A percentile compares a stretch with the other conserved stretches of the same genome.
Conservation (phyloP, 2,797 vertebrate species). For the Cirrhinus mrigala region DNA sequence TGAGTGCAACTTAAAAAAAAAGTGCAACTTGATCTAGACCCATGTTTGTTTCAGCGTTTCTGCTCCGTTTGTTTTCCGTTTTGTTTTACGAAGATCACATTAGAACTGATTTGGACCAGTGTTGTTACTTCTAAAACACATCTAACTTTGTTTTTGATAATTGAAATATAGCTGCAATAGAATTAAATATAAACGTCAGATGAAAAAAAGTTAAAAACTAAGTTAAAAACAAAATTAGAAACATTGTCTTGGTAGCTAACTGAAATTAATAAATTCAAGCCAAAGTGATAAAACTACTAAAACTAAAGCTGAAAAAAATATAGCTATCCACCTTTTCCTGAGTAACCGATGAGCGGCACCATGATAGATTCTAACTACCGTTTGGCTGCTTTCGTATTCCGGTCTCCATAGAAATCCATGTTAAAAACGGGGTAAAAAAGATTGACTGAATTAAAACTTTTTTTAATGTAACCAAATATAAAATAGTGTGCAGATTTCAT, state of each 20-base stretch:
- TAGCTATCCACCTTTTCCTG: neutral
- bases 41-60: neutral
- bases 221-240: neutral
- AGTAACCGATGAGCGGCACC: too few species aligned
- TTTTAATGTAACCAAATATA: too few species aligned
- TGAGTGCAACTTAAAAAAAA: neutral
- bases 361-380: too few species aligned
- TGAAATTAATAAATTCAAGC: neutral
- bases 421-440: too few species aligned
- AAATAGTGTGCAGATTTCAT: too few species aligned
- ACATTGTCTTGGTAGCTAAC: neutral
- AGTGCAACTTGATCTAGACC: neutral
- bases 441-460: too few species aligned
- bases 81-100: too few species aligned
- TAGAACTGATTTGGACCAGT: neutral
- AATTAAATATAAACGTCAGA: neutral
- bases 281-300: neutral
- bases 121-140: neutral
- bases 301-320: neutral
- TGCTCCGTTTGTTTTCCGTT: neutral
- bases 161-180: neutral
- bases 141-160: neutral
- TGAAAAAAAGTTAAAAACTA: neutral
- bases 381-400: too few species aligned
- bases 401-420: too few species aligned